Evolutionary conservation across 2,113 vertebrate genomes (phyloP), one percentile per base, ranked within the genome.

Genomic region (Guaruba guarouba): DNA sequence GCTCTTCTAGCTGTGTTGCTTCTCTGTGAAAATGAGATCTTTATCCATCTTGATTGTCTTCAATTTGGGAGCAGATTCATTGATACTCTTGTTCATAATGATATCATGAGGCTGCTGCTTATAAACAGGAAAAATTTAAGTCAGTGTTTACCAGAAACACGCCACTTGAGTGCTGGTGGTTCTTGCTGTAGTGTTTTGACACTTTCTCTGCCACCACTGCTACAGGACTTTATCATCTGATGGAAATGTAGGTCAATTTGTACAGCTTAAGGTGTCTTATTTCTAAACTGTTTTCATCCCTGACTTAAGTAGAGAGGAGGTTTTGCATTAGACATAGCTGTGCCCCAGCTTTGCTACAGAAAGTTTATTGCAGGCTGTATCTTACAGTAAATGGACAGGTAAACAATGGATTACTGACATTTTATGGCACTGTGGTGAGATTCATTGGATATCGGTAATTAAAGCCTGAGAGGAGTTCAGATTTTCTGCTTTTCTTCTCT

Each of bases 211-310:
- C 43, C 44, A 61, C 17, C 52, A 24, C 59, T 81, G 61, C 80
- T 35, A 8, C 51, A 43, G 80, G 57, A 39, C 1, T 2, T 86
- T 86, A 41, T 39, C 48, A n/a, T 82, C 83, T 51, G 37, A 13
- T 51, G 48, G 83, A 89, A 91, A 91, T 85, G 63, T 90, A 93
- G 86, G 86, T 92, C 83, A 84, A 29, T 24, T 29, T 86, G 80
- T 33, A 66, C 35, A 68, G 37, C 51, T 95, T 88, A 8, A 12
- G 49, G 18, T 11, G 28, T 63, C 59, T 67, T 90, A 17, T 14
- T 90, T 75, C 35, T 46, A 54, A 88, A 69, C 41, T 77, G 22
- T 24, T 90, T 85, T 86, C n/a, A 59, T 29, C n/a, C 22, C 8
- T 70, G 37, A 27, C 66, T 76, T 29, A 62, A 69, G 44, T 33